Percentiles rank a stretch among this genome's conserved stretches.
Evolutionary conservation across 2,888 invertebrate genomes (phyloP).

Genomic region (Drosophila differens): DNA sequence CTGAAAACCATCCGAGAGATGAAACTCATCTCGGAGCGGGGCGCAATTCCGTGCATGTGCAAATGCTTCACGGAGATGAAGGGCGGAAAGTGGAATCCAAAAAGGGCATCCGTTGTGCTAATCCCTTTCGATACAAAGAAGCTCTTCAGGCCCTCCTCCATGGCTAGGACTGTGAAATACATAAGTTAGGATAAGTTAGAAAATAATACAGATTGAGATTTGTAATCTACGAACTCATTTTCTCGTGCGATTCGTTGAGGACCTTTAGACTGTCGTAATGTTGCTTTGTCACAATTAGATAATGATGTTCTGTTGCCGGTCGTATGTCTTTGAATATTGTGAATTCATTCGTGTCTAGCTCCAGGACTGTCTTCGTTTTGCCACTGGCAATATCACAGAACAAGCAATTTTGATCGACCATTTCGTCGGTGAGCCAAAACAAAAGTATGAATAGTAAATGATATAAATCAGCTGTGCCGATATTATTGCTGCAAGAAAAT

Average conservation of each 20-base stretch:
- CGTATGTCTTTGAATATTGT: conserved; percentile 93
- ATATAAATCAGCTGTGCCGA: conserved; percentile 12
- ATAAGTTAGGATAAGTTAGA: not conserved
- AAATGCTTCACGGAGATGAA: conserved; percentile 92
- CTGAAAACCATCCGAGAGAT: conserved; percentile 89
- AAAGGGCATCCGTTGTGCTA: conserved; percentile 85
- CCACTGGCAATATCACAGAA: conserved; percentile 91
- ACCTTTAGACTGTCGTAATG: conserved; percentile 91
- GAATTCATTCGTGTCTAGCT: conserved; percentile 91
- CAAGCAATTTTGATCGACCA: conserved; percentile 86
- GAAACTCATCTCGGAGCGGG: conserved; percentile 90
- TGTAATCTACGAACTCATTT: conserved; percentile 87
- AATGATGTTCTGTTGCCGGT: conserved; percentile 93
- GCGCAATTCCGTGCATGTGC: conserved; percentile 94
- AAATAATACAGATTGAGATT: not conserved
- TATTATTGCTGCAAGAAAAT: not conserved
- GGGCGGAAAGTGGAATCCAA: conserved; percentile 97
- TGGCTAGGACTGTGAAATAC: conserved; percentile 87
- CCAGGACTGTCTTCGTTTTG: conserved; percentile 87
- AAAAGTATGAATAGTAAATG: not conserved
- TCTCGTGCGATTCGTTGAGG: conserved; percentile 89
- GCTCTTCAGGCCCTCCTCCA: conserved; percentile 87
- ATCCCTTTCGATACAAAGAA: conserved; percentile 86
- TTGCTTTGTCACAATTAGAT: conserved; percentile 90
- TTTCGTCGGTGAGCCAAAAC: conserved; percentile 1